Conservation (phyloP, 2,113 vertebrate species). For the Corvus cornix region DNA sequence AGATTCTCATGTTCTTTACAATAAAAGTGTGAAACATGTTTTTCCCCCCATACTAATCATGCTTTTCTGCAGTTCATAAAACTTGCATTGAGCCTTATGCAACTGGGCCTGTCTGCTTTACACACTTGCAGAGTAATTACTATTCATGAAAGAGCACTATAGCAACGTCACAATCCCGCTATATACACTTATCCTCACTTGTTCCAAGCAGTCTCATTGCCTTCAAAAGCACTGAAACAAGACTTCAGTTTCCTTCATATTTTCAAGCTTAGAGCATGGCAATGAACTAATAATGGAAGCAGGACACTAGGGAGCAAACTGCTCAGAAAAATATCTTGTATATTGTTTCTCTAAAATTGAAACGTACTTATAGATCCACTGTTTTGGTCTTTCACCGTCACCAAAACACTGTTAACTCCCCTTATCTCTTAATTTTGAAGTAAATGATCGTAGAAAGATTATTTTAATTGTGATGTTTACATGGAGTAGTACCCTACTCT, state of each 20-base stretch:
- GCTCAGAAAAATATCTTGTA: not conserved
- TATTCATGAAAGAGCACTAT: not conserved
- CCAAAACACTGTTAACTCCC: not conserved
- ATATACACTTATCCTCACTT: not conserved
- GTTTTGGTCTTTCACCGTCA: not conserved
- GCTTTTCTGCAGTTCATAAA: constrained; percentile 72
- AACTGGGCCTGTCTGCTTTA: constrained; percentile 41
- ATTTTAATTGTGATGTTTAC: not conserved
- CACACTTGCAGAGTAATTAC: constrained; percentile 49
- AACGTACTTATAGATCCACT: not conserved
- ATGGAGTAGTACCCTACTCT: not conserved
- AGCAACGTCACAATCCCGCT: not conserved
- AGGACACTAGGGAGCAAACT: not conserved
- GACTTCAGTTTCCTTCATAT: not conserved
- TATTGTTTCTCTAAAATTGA: not conserved
- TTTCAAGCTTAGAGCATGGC: not conserved
- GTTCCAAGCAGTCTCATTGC: not conserved
- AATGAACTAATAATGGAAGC: not conserved
- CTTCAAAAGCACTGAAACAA: constrained; percentile 1
- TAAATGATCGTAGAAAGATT: not conserved
- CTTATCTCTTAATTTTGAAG: not conserved
- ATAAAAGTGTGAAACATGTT: constrained; percentile 60
- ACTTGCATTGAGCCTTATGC: constrained; percentile 12
- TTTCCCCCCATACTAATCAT: not conserved
- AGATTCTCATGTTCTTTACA: constrained; percentile 61